Conservation (phyloP, 2,113 vertebrate genomes). For the Excalfactoria chinensis region DNA sequence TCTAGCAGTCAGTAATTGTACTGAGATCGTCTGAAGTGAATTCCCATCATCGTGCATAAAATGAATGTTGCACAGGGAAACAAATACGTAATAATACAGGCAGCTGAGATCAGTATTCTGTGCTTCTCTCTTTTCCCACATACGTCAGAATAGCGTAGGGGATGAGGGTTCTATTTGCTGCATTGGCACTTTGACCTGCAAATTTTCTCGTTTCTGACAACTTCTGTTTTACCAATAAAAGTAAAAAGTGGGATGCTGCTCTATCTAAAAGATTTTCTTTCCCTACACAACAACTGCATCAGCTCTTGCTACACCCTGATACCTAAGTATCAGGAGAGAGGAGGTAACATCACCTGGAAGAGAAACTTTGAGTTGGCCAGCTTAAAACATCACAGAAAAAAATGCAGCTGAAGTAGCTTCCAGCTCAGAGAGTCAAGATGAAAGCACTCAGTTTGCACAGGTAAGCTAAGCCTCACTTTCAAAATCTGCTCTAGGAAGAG, state of each 20-base stretch:
- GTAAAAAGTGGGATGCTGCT: background rate
- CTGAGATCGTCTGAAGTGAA: background rate
- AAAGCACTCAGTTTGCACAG: background rate
- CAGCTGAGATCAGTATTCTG: background rate
- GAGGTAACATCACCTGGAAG: background rate
- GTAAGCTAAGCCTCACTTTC: background rate
- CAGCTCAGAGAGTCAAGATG: background rate
- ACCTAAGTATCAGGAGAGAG: too few species aligned
- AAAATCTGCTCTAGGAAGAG: background rate
- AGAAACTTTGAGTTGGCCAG: background rate
- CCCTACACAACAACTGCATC: background rate
- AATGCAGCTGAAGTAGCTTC: background rate
- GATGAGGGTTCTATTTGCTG: background rate
- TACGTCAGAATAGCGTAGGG: background rate
- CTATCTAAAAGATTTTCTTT: background rate
- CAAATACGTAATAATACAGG: background rate
- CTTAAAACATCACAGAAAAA: background rate
- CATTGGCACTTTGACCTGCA: background rate
- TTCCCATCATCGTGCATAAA: background rate
- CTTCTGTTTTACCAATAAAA: background rate
- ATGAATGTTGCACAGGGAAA: background rate
- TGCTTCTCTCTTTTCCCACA: background rate
- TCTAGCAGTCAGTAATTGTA: background rate
- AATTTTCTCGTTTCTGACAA: background rate
- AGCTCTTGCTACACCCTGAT: background rate